Evolutionary conservation across 2,113 vertebrate species (phyloP), one percentile per base, ranked within the genome.

Genomic region (Dasyurus viverrinus): DNA sequence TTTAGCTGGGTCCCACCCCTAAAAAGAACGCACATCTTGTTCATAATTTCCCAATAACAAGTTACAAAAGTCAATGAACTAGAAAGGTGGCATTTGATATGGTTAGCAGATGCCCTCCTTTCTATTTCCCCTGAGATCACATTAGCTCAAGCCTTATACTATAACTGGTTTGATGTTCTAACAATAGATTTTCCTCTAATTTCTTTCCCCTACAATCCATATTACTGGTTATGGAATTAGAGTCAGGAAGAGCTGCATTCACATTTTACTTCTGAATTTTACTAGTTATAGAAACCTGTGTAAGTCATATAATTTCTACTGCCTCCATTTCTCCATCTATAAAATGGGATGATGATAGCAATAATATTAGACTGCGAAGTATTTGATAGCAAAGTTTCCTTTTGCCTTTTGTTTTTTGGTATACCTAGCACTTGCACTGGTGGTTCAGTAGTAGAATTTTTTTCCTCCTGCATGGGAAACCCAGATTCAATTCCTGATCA

Each of bases 11-110:
- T 91, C 93, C 91, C 54, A 92, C 1, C 90, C 47, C 11, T 92
- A 42, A 93, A 91, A 94, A 25, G n/a, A 94, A 92, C 92, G 89
- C 50, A 91, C 5, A 52, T 91, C 95, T 92, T 93, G 54, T 52
- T 91, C 89, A 90, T 92, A 24, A 94, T 55, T 96, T 93, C 89
- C 54, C 30, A 91, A n/a, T 53, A 94, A 60, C 53, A 53, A 53
- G 30, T 91, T 93, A 90, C 42, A 93, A 14, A 52, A 89, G 24
- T 91, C 93, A 91, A 90, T 52, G 46, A 48, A 91, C 2, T 30
- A 23, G 24, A 84, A 90, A 92, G 42, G 47, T 26, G 2, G n/a
- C 10, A n/a, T 89, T 93, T 92, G 48, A 55, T 7, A 27, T 90
- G 53, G 0, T 68, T 92, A 0, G 11, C 91, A 76, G 90, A 93